Base-by-base conservation (phyloP, 2,113 vertebrate genomes). In the Nipponia nippon region DNA sequence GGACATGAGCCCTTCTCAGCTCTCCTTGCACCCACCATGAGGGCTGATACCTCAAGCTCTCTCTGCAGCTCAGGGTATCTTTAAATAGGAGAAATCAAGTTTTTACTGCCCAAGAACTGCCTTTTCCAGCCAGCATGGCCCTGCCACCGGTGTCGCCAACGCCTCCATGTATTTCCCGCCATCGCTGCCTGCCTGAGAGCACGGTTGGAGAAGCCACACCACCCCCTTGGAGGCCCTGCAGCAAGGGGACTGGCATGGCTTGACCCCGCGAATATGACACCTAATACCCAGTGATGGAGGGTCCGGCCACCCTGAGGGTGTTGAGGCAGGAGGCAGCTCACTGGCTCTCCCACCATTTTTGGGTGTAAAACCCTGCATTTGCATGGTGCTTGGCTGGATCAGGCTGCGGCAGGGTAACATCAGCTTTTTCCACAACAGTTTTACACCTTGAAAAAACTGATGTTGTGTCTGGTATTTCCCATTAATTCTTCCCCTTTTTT, bases 241-340 rank as follows among this genome's bases (percentile, higher is more conserved):
- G 9, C 0, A 2, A 77, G 38, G 9, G 11, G 11, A 29, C 42
- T 13, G 38, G 14, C 53, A 55, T 1, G 4, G 44, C 26, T 55
- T 46, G 16, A 55, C 17, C 32, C 30, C 3, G 3, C 0, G 1
- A 8, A 47, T 30, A 47, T 4, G 21, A 12, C 8, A 42, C 32
- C 16, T 32, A 38, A 46, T 8, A 72, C 3, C 7, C 17, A 67
- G 19, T 13, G 22, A 71, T 0, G 11, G 11, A 53, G 32, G 19
- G 18, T 49, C 13, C 1, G 1, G 10, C 9, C 11, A 23, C 18
- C 13, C 14, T 0, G 0, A 47, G 18, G 14, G 8, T 34, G 11
- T 27, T 2, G 3, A 80, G 12, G 16, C 1, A 3, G 38, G 47
- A 76, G 15, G 22, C 8, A 52, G 26, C 10, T 40, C 44, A 40